Base-by-base conservation (phyloP, 92 coral and sea anemone species). In the Galaxea fascicularis region DNA sequence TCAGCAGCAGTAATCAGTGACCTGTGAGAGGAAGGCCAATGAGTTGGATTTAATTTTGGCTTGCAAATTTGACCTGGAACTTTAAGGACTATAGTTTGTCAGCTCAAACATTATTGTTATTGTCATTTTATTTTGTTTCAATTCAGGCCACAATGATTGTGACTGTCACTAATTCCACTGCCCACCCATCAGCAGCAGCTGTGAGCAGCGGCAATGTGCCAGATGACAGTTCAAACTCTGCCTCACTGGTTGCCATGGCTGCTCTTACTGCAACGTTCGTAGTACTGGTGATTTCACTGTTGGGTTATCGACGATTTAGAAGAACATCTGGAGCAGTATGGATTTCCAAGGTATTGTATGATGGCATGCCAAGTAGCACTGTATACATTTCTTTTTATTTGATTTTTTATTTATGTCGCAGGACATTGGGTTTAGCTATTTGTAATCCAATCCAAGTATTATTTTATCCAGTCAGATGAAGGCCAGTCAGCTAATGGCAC, bases 321-420 rank as follows among this genome's bases (percentile, higher is more conserved):
- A 82, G 80, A 79, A 86, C 89, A 45, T 92, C 95, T 8, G 95
- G 95, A 46, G 85, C 95, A 30, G 82, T 92, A 52, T 85, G 95
- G 92, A 92, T 92, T 16, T 81, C 95, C 22, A 92, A 92, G 41
- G 41, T 35, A 35, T 35, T 35, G 41, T 35, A 35, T 35, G 2
- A 35, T 35, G 22, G 31, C 16, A 51, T 46, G 14, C 4, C 13
- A 41, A n/a, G n/a, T n/a, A n/a, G n/a, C n/a, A n/a, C n/a, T n/a
- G n/a, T n/a, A n/a, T n/a, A n/a, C n/a, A 28, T n/a, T 60, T 25
- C 9, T 60, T n/a, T 60, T 20, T 26, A 20, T 60, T n/a, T 25
- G 10, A 60, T 10, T 13, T 20, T 18, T 3, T 22, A 0, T 9
- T 10, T 60, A 10, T n/a, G 9, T 20, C 25, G 26, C 4, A 60